Conservation (phyloP, 2,888 invertebrate species). For the Catonia carolina region DNA sequence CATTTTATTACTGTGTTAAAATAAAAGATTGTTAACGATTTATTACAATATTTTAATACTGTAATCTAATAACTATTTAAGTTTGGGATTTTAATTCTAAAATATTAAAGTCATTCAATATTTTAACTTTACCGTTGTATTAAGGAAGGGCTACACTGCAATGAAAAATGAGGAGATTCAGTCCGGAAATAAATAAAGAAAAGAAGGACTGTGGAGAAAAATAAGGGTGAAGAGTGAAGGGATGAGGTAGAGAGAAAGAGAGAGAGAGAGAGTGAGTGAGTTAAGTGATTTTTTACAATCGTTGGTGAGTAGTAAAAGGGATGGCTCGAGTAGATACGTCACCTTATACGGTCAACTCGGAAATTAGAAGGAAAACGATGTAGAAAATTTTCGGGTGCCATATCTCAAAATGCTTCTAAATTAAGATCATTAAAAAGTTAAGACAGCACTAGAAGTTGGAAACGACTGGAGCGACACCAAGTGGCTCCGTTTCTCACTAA, state of each 20-base stretch:
- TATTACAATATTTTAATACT: no score
- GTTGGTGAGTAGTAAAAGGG: neutral
- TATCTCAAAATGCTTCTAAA: conserved; percentile 8
- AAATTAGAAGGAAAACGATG: conserved; percentile 7
- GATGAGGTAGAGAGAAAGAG: neutral
- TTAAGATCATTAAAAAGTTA: conserved; percentile 11
- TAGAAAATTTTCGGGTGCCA: neutral
- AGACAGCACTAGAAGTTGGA: no score
- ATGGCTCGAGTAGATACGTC: neutral
- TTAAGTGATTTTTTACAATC: no score
- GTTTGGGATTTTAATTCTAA: no score
- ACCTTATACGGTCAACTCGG: neutral
- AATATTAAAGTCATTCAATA: no score
- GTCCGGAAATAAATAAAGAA: neutral
- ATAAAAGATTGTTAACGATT: no score
- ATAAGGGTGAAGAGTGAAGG: neutral
- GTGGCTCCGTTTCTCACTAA: conserved; percentile 4
- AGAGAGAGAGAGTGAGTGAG: neutral
- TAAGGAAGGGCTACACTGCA: neutral
- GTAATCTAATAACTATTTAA: no score
- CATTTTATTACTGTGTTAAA: no score
- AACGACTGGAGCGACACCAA: no score
- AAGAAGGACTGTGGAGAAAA: neutral
- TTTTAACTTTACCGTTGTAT: no score
- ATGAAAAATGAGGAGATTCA: neutral